phyloP scores from a whole-genome alignment of 2,113 vertebrate genomes.

The Strigops habroptila region DNA sequence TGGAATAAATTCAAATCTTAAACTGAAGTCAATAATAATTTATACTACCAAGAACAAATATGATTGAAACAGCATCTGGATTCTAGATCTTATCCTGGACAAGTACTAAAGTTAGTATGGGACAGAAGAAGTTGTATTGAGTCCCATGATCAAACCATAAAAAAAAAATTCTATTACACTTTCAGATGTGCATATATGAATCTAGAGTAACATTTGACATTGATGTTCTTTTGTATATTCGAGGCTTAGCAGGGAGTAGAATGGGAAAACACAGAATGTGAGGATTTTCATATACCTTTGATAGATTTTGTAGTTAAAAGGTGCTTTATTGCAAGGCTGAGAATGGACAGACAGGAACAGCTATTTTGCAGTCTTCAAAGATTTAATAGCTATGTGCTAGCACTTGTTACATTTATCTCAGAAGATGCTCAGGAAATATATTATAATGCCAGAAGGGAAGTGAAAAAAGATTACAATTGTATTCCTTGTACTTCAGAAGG shows the following conservation, averaged over 20 bases:
- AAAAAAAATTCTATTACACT: not conserved
- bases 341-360: not conserved
- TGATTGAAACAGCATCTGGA: not conserved
- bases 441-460: not conserved
- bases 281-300: not conserved
- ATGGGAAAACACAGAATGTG: not conserved
- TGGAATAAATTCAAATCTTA: not conserved
- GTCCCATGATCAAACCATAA: not conserved
- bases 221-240: not conserved
- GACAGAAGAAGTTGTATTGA: not conserved
- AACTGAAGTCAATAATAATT: not conserved
- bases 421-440: not conserved
- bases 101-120: not conserved
- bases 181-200: not conserved
- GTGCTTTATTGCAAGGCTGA: not conserved
- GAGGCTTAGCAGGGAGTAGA: not conserved
- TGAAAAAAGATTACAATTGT: not conserved
- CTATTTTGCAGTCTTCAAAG: not conserved
- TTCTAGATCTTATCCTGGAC: not conserved
- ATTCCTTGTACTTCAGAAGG: not conserved
- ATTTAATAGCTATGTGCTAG: constrained; percentile 26
- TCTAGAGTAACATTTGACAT: not conserved
- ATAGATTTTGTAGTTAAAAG: constrained; percentile 13
- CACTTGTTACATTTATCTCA: constrained; percentile 21
- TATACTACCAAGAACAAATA: not conserved